Evolutionary conservation across 2,888 invertebrate genomes (phyloP), one percentile per base, ranked within the genome.

Genomic region (Baccha elongata): DNA sequence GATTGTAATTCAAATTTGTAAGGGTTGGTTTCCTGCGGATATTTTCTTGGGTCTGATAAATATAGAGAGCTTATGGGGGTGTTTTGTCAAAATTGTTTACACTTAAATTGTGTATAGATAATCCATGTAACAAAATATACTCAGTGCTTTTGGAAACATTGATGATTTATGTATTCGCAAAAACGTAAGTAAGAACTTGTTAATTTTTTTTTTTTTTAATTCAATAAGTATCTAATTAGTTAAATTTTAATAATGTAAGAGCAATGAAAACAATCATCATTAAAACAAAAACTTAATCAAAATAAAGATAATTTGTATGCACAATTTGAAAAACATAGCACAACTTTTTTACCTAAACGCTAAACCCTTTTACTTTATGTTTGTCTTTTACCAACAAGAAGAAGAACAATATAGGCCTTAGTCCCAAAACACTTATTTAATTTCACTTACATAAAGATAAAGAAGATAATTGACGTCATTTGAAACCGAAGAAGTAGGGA

Each of bases 361-460:
- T 48, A 60, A 76, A 60, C 64, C 75, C 46, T 50, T 17, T 21
- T 46, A 37, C n/a, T 75, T 71, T 71, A 65, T 26, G 37, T 44
- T 23, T n/a, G 5, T 5, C 11, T 32, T 32, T 21, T 29, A 44
- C 42, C 44, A 35, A 1, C 11, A 23, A 1, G 4, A 19, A 7
- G 8, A n/a, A 0, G 8, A 42, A 2, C 29, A 15, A 7, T n/a
- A 26, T 17, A 32, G 42, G 40, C 48, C 35, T 11, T 19, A 78
- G 55, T 83, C 83, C 78, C 83, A 68, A 53, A 68, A 37, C 78
- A 73, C 78, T 73, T 83, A 83, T 83, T 73, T 83, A 64, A 83
- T 83, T 83, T 83, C 78, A 69, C 83, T 83, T 83, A 83, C 83
- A 83, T 40, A 78, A 62, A 73, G 72, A 83, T 83, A 78, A 83